phyloP scores from a whole-genome alignment of 1,140 invertebrate genomes.

The Trichoplusia ni region DNA sequence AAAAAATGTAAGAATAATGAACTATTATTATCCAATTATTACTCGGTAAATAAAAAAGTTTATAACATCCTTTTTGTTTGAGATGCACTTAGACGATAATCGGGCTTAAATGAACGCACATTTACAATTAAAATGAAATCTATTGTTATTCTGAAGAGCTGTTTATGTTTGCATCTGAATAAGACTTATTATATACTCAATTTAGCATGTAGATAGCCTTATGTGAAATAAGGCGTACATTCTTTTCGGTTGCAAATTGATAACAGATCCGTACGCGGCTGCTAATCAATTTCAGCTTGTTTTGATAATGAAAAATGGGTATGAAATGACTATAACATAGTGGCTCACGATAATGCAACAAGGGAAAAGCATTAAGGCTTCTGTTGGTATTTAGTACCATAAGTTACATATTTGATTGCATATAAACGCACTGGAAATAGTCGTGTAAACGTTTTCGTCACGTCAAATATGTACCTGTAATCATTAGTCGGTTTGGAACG shows the following conservation, averaged over 20 bases:
- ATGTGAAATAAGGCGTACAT: neutral
- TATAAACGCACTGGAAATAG: slow-evolving; percentile 13
- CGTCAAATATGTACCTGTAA: slow-evolving; percentile 50
- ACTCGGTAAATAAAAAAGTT: neutral
- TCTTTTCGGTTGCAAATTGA: too few species aligned
- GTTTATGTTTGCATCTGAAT: too few species aligned
- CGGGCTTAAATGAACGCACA: neutral
- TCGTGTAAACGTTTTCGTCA: slow-evolving; percentile 6
- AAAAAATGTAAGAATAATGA: too few species aligned
- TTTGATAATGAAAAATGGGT: too few species aligned
- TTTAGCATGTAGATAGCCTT: too few species aligned
- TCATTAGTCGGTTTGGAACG: slow-evolving; percentile 52
- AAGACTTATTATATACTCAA: too few species aligned
- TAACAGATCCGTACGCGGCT: too few species aligned
- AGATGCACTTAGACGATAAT: neutral
- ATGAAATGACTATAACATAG: too few species aligned
- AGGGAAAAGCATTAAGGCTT: too few species aligned
- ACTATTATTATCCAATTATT: too few species aligned
- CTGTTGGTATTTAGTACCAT: neutral
- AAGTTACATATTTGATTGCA: slow-evolving; percentile 4
- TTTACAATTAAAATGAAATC: neutral
- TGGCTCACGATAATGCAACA: too few species aligned
- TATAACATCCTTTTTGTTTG: neutral
- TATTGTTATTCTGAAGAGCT: neutral
- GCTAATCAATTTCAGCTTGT: too few species aligned